Evolutionary conservation across 2,888 invertebrate genomes (phyloP).

Genomic region (Elysia crispata): DNA sequence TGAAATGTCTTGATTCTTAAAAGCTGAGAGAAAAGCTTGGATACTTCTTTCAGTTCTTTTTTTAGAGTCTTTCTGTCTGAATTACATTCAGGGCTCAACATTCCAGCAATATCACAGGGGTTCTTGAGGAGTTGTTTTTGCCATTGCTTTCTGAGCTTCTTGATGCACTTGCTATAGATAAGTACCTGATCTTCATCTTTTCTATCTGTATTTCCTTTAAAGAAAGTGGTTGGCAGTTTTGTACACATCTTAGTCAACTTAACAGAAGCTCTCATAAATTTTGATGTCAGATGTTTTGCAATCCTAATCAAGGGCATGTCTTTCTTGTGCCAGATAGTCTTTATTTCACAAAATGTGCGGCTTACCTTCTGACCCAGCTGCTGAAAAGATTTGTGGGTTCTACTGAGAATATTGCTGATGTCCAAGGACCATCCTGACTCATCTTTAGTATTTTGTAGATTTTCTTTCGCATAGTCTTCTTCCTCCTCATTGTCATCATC

Average conservation of each 20-base stretch:
- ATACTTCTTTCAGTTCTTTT: conserved; percentile 18
- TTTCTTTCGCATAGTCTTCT: no score
- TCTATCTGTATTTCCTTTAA: background rate
- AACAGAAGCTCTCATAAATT: conserved; percentile 14
- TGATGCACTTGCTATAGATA: background rate
- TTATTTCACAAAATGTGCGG: conserved; percentile 31
- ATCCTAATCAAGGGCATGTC: conserved; percentile 20
- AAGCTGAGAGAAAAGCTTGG: conserved; percentile 26
- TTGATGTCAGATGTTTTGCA: background rate
- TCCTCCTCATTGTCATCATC: no score
- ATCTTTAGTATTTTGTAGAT: no score
- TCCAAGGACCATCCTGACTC: no score
- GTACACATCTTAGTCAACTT: conserved; percentile 28
- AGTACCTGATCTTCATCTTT: no score
- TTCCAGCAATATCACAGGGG: conserved; percentile 35
- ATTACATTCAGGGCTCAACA: conserved; percentile 41
- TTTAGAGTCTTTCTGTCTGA: conserved; percentile 32
- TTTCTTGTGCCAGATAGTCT: conserved; percentile 31
- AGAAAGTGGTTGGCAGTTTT: background rate
- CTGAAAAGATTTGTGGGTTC: no score
- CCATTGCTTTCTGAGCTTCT: conserved; percentile 12
- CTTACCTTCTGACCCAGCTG: conserved; percentile 38
- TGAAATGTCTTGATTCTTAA: conserved; percentile 19
- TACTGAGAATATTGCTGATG: no score
- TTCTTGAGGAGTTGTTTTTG: conserved; percentile 22